Conservation (phyloP, 2,888 invertebrate species). For the Andrena fulva region DNA sequence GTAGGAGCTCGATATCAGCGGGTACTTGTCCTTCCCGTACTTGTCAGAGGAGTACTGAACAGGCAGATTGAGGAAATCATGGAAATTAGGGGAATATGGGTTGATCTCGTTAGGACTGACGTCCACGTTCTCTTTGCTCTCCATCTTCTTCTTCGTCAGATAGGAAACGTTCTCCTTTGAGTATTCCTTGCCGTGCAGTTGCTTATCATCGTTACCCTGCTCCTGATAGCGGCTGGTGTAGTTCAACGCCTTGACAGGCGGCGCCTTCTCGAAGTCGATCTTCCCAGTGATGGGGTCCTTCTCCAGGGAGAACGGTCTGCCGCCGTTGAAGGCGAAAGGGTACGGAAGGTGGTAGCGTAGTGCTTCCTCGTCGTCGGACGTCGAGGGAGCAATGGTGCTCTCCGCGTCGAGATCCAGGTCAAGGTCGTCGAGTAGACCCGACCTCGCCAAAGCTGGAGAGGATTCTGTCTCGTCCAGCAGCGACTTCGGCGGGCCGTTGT, state of each 20-base stretch:
- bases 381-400: conserved; percentile 69
- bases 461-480: conserved; percentile 45
- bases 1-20: conserved; percentile 90
- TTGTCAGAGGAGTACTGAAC: conserved; percentile 89
- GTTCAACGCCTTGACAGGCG: conserved; percentile 79
- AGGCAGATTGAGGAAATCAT: conserved; percentile 89
- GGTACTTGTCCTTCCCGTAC: conserved; percentile 87
- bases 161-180: conserved; percentile 11
- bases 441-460: conserved; percentile 64
- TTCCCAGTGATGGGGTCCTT: conserved; percentile 89
- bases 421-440: conserved; percentile 72
- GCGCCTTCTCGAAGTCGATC: conserved; percentile 87
- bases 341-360: conserved; percentile 79
- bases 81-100: conserved; percentile 88
- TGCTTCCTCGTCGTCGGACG: conserved; percentile 62
- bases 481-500: conserved; percentile 70
- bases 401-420: conserved; percentile 79
- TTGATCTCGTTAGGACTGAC: conserved; percentile 88
- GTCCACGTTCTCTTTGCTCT: conserved; percentile 62
- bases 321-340: conserved; percentile 87
- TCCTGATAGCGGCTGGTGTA: conserved; percentile 73
- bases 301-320: conserved; percentile 89
- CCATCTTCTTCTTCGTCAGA: conserved; percentile 44
- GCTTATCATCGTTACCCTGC: conserved; percentile 22
- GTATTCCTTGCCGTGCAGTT: neutral